A percentile compares a stretch with the other conserved stretches of the same genome.
Evolutionary conservation across 2,113 vertebrate genomes (phyloP).

Genomic region (Polypterus bichir): DNA sequence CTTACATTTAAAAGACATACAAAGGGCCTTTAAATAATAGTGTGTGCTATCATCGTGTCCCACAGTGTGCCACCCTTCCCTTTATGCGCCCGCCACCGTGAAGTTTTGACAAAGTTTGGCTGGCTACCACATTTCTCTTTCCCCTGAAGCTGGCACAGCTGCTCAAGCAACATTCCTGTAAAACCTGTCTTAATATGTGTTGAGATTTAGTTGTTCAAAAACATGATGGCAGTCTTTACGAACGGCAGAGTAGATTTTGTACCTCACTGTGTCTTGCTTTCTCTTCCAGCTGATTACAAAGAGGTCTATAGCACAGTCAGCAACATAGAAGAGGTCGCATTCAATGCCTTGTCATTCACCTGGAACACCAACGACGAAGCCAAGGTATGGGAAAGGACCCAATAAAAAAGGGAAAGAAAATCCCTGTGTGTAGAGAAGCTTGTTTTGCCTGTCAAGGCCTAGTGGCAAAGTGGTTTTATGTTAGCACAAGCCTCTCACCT

Average conservation of each 20-base stretch:
- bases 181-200: background rate
- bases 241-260: too few species aligned
- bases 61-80: too few species aligned
- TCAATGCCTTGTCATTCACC: constrained; percentile 85
- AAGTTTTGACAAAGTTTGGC: too few species aligned
- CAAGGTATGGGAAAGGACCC: constrained; percentile 57
- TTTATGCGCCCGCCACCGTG: too few species aligned
- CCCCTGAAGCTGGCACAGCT: background rate
- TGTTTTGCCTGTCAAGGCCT: background rate
- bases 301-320: constrained; percentile 86
- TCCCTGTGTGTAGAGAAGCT: background rate
- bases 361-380: constrained; percentile 89
- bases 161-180: background rate
- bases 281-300: constrained; percentile 81
- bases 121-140: too few species aligned
- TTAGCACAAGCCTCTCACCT: constrained; percentile 20
- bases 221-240: too few species aligned
- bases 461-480: constrained; percentile 4
- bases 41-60: too few species aligned
- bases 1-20: too few species aligned
- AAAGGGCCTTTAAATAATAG: too few species aligned
- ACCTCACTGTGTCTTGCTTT: background rate
- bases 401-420: background rate
- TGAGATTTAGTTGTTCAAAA: too few species aligned
- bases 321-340: constrained; percentile 84